These are phyloP conservation scores for Villa cingulata DNA, from an alignment of 2,888 invertebrate genomes.

Conservation along the genomic window DNA sequence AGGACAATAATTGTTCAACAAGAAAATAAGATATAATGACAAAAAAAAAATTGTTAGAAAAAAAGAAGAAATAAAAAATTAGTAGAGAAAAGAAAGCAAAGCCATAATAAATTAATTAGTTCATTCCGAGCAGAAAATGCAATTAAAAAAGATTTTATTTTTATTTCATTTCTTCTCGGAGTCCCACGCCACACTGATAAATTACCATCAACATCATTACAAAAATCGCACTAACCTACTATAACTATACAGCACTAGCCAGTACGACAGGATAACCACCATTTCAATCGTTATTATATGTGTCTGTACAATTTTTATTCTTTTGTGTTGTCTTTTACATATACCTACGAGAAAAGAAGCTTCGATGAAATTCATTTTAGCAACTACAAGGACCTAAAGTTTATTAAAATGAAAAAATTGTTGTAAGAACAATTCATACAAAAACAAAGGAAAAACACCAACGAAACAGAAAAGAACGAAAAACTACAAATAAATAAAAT, in stretches of 20 bases:
- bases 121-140: conserved; percentile 26
- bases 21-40: background rate
- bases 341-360: background rate
- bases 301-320: no score
- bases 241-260: no score
- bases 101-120: conserved; percentile 34
- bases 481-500: background rate
- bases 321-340: background rate
- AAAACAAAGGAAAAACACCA: no score
- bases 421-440: no score
- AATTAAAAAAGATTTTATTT: conserved; percentile 24
- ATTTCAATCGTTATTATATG: background rate
- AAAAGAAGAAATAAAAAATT: background rate
- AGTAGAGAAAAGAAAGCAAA: conserved; percentile 9
- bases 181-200: background rate
- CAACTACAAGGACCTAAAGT: background rate
- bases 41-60: background rate
- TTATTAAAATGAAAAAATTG: no score
- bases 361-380: background rate
- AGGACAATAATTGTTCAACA: background rate
- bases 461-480: conserved; percentile 2
- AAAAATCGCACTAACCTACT: no score
- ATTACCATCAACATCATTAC: background rate
- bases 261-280: no score
- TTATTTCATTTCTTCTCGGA: conserved; percentile 2